phyloP scores from a whole-genome alignment of 2,888 invertebrate species.

The Noctua pronuba region DNA sequence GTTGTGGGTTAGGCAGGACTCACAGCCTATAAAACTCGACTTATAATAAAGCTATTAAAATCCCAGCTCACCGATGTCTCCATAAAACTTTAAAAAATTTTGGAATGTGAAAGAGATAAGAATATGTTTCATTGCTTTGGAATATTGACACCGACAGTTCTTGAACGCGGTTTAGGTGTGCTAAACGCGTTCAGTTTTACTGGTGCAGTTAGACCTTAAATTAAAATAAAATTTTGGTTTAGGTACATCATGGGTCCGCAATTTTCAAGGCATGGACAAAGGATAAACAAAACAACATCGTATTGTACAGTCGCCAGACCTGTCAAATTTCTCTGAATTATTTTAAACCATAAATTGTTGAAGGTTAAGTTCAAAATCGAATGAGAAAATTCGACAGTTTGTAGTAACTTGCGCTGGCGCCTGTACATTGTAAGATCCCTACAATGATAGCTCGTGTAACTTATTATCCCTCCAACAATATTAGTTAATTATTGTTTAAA shows the following conservation, averaged over 20 bases:
- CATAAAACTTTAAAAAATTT: background rate
- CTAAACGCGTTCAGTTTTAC: background rate
- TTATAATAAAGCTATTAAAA: constrained; percentile 8
- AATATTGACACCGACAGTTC: background rate
- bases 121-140: background rate
- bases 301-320: background rate
- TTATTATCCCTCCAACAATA: background rate
- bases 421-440: background rate
- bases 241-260: background rate
- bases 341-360: no score
- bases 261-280: background rate
- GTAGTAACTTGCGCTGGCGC: no score
- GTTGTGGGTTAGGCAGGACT: constrained; percentile 28
- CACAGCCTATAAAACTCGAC: constrained; percentile 29
- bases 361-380: no score
- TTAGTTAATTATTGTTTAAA: background rate
- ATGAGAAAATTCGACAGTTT: no score
- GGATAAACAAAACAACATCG: background rate
- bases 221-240: background rate
- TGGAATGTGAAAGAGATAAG: constrained; percentile 8
- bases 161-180: background rate
- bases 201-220: background rate
- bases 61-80: background rate
- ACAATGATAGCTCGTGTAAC: background rate
- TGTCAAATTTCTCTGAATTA: no score